phyloP scores from a whole-genome alignment of 2,797 vertebrate species.

The Strix occidentalis region DNA sequence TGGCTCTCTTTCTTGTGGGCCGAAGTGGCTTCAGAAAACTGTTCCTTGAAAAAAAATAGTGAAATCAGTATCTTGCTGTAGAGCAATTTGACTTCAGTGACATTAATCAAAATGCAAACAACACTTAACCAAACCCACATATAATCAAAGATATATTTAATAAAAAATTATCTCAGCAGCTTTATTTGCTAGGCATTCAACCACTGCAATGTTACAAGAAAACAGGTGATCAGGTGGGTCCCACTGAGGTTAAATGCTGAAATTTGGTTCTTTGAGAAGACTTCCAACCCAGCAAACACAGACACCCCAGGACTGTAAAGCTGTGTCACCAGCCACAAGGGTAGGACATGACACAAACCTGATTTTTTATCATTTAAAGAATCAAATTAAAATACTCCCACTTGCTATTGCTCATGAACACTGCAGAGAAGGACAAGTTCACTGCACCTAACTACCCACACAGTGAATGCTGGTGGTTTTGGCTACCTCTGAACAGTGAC shows the following conservation, averaged over 20 bases:
- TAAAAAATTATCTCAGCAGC: not conserved
- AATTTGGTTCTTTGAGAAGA: not conserved
- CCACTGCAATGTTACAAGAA: not conserved
- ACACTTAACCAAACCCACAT: not conserved
- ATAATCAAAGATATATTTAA: not conserved
- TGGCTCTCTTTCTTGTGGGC: not conserved
- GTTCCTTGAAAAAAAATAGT: not conserved
- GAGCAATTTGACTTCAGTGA: not conserved
- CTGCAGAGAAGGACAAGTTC: not conserved
- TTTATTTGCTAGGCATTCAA: not conserved
- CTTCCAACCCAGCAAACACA: not conserved
- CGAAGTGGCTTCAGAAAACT: not conserved
- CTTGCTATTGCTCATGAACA: not conserved
- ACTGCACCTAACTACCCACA: not conserved
- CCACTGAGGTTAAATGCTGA: not conserved
- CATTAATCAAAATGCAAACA: not conserved
- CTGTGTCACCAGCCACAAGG: not conserved
- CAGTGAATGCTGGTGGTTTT: not conserved
- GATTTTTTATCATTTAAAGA: not conserved
- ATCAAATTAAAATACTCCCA: not conserved
- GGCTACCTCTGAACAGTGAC: not conserved
- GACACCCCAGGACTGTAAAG: not conserved
- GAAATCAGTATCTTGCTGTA: not conserved
- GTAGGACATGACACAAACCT: rapidly evolving
- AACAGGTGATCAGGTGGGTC: not conserved